phyloP scores from a whole-genome alignment of 2,113 vertebrate species.

The Erythrocercus mccallii region DNA sequence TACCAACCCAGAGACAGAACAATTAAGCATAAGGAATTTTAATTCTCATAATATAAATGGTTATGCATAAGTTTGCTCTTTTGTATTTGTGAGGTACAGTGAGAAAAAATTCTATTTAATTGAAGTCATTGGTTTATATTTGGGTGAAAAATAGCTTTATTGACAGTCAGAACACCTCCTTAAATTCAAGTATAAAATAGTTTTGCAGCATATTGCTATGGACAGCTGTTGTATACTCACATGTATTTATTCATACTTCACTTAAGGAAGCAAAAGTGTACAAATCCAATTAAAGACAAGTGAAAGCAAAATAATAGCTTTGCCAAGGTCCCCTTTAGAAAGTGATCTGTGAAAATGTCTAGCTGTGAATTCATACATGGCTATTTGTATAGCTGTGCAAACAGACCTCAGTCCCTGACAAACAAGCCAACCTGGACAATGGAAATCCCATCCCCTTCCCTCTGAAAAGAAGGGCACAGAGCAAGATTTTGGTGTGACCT shows the following conservation, averaged over 20 bases:
- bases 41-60: background rate
- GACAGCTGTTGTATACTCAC: background rate
- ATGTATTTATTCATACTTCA: background rate
- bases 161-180: background rate
- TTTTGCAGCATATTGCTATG: background rate
- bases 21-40: background rate
- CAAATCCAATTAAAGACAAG: background rate
- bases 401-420: background rate
- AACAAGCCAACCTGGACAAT: background rate
- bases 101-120: background rate
- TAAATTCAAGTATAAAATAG: background rate
- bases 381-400: slow-evolving; percentile 28
- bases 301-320: background rate
- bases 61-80: background rate
- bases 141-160: background rate
- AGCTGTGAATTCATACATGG: background rate
- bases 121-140: background rate
- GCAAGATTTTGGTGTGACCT: background rate
- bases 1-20: background rate
- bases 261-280: background rate
- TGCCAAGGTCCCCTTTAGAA: background rate
- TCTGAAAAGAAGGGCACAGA: background rate
- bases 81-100: background rate
- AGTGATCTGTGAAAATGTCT: background rate
- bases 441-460: background rate